Evolutionary conservation across 2,888 invertebrate genomes (phyloP), one percentile per base, ranked within the genome.

Genomic region (Habroteleia sp.): DNA sequence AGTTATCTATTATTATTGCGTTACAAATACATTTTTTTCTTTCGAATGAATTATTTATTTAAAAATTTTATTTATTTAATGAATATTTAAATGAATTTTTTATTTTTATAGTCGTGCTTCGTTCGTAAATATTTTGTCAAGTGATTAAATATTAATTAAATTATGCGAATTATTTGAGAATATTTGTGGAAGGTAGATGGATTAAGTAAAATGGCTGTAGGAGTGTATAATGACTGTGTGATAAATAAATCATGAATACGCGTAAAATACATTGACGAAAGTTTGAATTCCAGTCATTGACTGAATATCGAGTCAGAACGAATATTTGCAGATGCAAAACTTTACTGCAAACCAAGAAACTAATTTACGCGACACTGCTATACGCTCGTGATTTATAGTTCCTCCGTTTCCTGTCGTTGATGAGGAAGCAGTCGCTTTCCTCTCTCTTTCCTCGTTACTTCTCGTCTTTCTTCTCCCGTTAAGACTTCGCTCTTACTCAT

Each of bases 341-440:
- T 66, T 50, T 50, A 71, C 74, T 71, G 58, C 42, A 60, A 71
- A 73, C 76, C 62, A 31, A 50, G 54, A 69, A 68, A 74, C 69
- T 56, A 76, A 65, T 77, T 77, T 78, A 65, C 76, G 66, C 66
- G 73, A 25, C 71, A 69, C 50, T 66, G 42, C 68, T 48, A 29
- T 31, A 50, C 42, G 25, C 74, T 77, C 52, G 71, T 73, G 68
- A 74, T 60, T 73, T 69, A 62, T 65, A 52, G 73, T 66, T 62
- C 11, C 52, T 75, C 56, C 42, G 68, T 75, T 73, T 77, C 73
- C 58, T 65, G 73, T 71, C 62, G 65, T 63, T 50, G 69, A 73
- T 69, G 60, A 74, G 54, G 52, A 69, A 75, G 75, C 71, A 66
- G 71, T 56, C 71, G 75, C 69, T 66, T 73, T 58, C 17, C 66